Base-by-base conservation (phyloP, 2,888 invertebrate genomes). In the Mimumesa dahlbomi region DNA sequence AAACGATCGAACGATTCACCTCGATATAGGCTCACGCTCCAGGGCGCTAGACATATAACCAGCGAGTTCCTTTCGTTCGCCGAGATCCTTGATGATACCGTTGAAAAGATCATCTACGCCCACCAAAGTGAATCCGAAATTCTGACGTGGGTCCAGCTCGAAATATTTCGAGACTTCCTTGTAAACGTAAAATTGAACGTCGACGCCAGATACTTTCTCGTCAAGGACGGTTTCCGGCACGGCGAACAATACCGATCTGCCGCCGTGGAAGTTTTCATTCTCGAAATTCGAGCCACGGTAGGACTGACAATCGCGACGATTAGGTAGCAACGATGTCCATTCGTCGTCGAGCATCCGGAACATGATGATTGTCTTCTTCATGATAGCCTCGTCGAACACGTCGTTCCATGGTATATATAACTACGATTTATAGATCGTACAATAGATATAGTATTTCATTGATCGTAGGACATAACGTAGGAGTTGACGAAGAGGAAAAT, bases 271-370 rank as follows among this genome's bases (percentile, higher is more conserved):
- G 1, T 61, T 45, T 34, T 85, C 84, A 52, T 68, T 79, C 53
- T 84, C 80, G 18, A 61, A 72, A 49, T 79, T 83, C 7, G 85
- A 84, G 19, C 86, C 86, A 0, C 72, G 71, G 52, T 88, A 87
- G 7, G 69, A 46, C 3, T 56, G 69, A 43, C 81, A 79, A 66
- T 88, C 86, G 0, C 42, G 58, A 3, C 85, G 81, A n/a, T 87
- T 77, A 0, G 88, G 86, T 40, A 22, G 54, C 14, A 88, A 16
- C 1, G 72, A 57, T 1, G 77, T 82, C 88, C 88, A 88, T 19
- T 88, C 84, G 31, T 84, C 63, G 57, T 88, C 85, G 59, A 86
- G 57, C 70, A 87, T 74, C 1, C 85, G 83, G 46, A 87, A 87
- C 77, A 82, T 82, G 19, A 87, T 79, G n/a, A 76, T 73, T 0